Conservation (phyloP, 2,888 invertebrate species). For the Ormyrus labotus region DNA sequence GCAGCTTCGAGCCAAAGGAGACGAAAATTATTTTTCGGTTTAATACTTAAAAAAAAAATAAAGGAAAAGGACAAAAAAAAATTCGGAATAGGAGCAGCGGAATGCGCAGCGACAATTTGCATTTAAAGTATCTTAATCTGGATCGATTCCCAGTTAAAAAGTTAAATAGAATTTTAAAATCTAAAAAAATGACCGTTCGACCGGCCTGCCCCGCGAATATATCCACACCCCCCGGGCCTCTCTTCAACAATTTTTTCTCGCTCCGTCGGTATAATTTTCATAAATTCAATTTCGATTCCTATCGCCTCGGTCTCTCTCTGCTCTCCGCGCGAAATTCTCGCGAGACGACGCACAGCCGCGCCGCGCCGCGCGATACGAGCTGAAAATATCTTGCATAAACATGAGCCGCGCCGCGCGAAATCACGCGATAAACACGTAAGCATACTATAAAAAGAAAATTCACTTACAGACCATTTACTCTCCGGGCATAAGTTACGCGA, state of each 20-base stretch:
- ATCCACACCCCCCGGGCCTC: not conserved
- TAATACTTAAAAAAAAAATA: not conserved
- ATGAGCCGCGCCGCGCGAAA: slow-evolving; percentile 10
- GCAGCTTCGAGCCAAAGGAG: not conserved
- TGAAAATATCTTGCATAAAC: slow-evolving; percentile 30
- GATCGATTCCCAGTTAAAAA: slow-evolving; percentile 18
- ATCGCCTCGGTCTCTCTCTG: not conserved
- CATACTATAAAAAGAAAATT: slow-evolving; percentile 31
- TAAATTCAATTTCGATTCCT: slow-evolving; percentile 33
- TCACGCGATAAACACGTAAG: slow-evolving; percentile 39
- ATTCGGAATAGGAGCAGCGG: not conserved
- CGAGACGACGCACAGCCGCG: not conserved
- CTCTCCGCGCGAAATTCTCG: slow-evolving; percentile 2
- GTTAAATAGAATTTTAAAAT: slow-evolving; percentile 33
- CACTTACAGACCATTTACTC: slow-evolving; percentile 26
- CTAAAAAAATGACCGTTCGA: not conserved
- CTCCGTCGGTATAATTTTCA: not conserved
- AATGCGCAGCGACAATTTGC: not conserved
- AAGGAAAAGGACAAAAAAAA: not conserved
- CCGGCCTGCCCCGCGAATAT: not conserved
- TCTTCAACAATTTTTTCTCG: too few species aligned
- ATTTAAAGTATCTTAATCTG: slow-evolving; percentile 6
- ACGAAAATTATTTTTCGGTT: not conserved
- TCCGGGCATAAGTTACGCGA: not conserved
- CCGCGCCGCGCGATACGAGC: not conserved